phyloP scores from a whole-genome alignment of 2,797 vertebrate genomes.

The Brachyalestes nurse region DNA sequence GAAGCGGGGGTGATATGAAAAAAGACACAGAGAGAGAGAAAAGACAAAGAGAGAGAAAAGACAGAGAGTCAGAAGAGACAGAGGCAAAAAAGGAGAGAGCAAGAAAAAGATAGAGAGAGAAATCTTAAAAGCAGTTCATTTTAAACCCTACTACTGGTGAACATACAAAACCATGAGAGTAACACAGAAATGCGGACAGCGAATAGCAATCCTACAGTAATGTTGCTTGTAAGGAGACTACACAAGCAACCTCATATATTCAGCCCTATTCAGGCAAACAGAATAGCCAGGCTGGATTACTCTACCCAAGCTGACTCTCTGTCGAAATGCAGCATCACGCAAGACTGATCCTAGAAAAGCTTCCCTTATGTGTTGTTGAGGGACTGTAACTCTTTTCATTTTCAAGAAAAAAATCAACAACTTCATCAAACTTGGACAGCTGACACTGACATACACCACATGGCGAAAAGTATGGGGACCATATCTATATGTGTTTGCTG shows the following conservation, averaged over 20 bases:
- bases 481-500: not conserved
- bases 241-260: not conserved
- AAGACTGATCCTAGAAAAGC: not conserved
- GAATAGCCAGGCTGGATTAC: not conserved
- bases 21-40: not conserved
- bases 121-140: not conserved
- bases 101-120: not conserved
- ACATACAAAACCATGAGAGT: not conserved
- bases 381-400: not conserved
- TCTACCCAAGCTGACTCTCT: not conserved
- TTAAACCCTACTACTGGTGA: not conserved
- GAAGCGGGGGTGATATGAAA: not conserved
- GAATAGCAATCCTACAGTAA: not conserved
- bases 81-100: too few species aligned
- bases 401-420: not conserved
- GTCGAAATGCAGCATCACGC: not conserved
- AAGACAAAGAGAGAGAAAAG: too few species aligned
- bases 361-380: not conserved
- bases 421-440: not conserved
- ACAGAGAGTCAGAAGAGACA: not conserved
- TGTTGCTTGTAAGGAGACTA: not conserved
- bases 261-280: not conserved
- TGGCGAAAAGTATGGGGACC: not conserved
- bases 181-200: not conserved
- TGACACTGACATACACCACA: not conserved